Conservation (phyloP, 1,140 invertebrate genomes). For the Asbolus verrucosus region DNA sequence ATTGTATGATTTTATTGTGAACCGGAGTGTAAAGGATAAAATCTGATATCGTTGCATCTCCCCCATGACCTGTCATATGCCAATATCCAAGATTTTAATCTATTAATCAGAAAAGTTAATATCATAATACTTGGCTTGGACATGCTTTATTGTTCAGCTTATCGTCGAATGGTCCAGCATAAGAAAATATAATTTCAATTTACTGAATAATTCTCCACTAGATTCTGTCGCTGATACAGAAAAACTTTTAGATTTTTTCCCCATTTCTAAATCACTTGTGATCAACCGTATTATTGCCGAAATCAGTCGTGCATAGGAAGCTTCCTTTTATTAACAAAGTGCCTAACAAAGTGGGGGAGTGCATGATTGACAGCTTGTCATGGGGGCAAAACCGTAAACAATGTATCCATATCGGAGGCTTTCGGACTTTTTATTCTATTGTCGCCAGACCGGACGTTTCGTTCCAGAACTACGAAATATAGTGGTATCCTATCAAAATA, state of each 20-base stretch:
- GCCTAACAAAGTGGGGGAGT: constrained; percentile 45
- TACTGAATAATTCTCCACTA: constrained; percentile 24
- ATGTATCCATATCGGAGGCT: constrained; percentile 40
- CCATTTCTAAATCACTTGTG: constrained; percentile 7
- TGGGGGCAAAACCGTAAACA: constrained; percentile 39
- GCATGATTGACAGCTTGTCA: constrained; percentile 50
- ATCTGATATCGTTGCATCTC: constrained; percentile 25
- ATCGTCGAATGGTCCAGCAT: constrained; percentile 37
- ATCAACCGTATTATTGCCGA: constrained; percentile 16
- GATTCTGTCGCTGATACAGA: constrained; percentile 5
- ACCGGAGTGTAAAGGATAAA: constrained; percentile 29
- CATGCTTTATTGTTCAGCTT: constrained; percentile 45
- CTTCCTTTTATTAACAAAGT: constrained; percentile 40
- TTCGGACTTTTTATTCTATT: constrained; percentile 32
- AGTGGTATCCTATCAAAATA: constrained; percentile 11
- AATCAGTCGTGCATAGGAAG: constrained; percentile 28
- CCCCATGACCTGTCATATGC: constrained; percentile 51
- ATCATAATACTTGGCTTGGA: constrained; percentile 52
- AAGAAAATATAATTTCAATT: constrained; percentile 52
- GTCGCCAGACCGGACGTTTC: constrained; percentile 22
- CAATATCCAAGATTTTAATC: constrained; percentile 54
- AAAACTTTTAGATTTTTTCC: constrained; percentile 18
- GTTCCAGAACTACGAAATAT: constrained; percentile 3
- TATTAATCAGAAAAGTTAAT: constrained; percentile 57
- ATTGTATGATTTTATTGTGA: constrained; percentile 23